Evolutionary conservation across 2,797 vertebrate species (phyloP), one percentile per base, ranked within the genome.

Genomic region (Distichodus sexfasciatus): DNA sequence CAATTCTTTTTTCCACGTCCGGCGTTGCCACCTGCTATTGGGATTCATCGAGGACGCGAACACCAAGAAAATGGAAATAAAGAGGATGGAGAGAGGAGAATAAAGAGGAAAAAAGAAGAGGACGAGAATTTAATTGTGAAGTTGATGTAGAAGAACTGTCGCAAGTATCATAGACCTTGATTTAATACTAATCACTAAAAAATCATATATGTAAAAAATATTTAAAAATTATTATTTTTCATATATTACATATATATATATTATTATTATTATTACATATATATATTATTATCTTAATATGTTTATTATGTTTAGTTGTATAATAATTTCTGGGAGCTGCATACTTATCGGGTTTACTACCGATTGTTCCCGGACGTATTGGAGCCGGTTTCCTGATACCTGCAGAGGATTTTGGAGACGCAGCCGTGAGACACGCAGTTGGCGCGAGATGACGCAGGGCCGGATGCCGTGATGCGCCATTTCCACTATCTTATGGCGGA

Each of bases 401-500:
- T 91, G 78, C 96, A 98, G 23, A 98, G 93, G 79, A 98, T 98
- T 86, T 98, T 98, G 88, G 96, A 98, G 23, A 97, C 95, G 38
- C 95, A 97, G 53, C 95, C 95, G 54, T 98, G 95, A 50, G 96
- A 97, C 53, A 98, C 96, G 90, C 38, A 98, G 84, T 89, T 98
- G 96, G 1, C 96, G 83, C 65, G 95, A 98, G 85, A 98, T 98
- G 80, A 97, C 95, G 69, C 96, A 98, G 83, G 96, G 96, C 40
- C 96, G 87, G 86, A 98, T 95, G 43, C 96, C 96, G 33, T 98
- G 96, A 67, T 98, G 96, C 8, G 96, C 96, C 96, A 98, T 96
- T 84, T 98, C 96, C 77, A 98, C 96, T 6, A 98, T 98, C 85
- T 97, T 97, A 80, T 98, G 96, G 4, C 96, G 92, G 81, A 98